Conservation (phyloP, 2,113 vertebrate genomes). For the Aplodontia rufa region DNA sequence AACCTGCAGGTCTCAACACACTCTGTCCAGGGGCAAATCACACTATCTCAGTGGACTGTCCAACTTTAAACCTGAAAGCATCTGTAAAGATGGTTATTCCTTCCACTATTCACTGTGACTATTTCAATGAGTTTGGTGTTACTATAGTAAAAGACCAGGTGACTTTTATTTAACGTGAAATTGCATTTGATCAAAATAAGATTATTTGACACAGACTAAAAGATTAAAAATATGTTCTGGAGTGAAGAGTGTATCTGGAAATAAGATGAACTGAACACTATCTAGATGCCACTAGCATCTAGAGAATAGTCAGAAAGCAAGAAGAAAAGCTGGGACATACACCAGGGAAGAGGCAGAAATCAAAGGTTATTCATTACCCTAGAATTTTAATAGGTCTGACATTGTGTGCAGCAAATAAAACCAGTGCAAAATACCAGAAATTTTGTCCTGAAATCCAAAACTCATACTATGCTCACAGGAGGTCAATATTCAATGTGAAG, state of each 20-base stretch:
- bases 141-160: not conserved
- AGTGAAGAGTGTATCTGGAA: too few relatives aligned
- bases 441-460: not conserved
- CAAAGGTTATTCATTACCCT: not conserved
- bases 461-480: not conserved
- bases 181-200: not conserved
- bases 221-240: not conserved
- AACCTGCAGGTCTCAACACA: not conserved
- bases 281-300: too few relatives aligned
- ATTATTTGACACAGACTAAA: not conserved
- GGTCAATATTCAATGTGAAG: not conserved
- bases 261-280: not conserved
- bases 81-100: not conserved
- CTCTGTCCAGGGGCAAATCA: not conserved
- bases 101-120: not conserved
- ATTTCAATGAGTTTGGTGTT: not conserved
- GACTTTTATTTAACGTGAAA: not conserved
- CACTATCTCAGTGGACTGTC: not conserved
- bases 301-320: not conserved
- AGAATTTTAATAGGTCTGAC: not conserved
- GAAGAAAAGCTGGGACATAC: too few relatives aligned
- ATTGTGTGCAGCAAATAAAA: not conserved
- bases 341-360: not conserved
- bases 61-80: not conserved
- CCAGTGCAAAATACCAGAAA: not conserved